A percentile compares a stretch with the other conserved stretches of the same genome.
Evolutionary conservation across 2,888 invertebrate genomes (phyloP).

Genomic region (Empis stercorea): DNA sequence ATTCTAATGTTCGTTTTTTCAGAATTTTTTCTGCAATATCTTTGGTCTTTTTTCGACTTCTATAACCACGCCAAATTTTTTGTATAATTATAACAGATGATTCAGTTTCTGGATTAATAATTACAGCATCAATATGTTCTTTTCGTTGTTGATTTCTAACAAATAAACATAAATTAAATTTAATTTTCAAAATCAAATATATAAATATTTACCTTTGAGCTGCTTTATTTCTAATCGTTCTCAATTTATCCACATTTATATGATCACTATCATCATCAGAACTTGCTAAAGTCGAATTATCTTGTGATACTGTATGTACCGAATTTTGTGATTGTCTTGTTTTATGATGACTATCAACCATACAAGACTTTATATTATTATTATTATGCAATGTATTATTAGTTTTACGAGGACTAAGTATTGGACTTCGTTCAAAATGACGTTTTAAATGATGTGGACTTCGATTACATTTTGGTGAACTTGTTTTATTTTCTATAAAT

Average conservation of each 20-base stretch:
- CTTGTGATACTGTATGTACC: conserved; percentile 27
- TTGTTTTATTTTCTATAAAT: conserved; percentile 27
- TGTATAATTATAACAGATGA: conserved; percentile 67
- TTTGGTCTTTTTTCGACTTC: conserved; percentile 49
- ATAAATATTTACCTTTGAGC: conserved; percentile 33
- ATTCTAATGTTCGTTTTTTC: conserved; percentile 64
- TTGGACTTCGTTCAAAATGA: conserved; percentile 24
- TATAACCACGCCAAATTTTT: conserved; percentile 75
- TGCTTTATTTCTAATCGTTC: conserved; percentile 50
- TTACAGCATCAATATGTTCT: conserved; percentile 22
- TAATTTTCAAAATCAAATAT: too few species aligned
- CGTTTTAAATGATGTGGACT: conserved; percentile 30
- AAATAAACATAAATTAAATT: too few species aligned
- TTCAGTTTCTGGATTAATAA: conserved; percentile 27
- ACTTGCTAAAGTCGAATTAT: conserved; percentile 29
- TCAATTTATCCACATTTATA: conserved; percentile 52
- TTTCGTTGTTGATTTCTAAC: conserved; percentile 22
- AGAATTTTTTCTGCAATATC: conserved; percentile 53
- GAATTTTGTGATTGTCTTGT: conserved; percentile 19
- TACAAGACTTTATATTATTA: conserved; percentile 6
- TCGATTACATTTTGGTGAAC: conserved; percentile 29
- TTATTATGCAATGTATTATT: conserved; percentile 8
- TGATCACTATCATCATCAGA: conserved; percentile 51
- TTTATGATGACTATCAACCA: conserved; percentile 19
- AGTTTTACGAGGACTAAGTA: conserved; percentile 30